Conservation (phyloP, 2,888 invertebrate genomes). For the Aspidiotus destructor region DNA sequence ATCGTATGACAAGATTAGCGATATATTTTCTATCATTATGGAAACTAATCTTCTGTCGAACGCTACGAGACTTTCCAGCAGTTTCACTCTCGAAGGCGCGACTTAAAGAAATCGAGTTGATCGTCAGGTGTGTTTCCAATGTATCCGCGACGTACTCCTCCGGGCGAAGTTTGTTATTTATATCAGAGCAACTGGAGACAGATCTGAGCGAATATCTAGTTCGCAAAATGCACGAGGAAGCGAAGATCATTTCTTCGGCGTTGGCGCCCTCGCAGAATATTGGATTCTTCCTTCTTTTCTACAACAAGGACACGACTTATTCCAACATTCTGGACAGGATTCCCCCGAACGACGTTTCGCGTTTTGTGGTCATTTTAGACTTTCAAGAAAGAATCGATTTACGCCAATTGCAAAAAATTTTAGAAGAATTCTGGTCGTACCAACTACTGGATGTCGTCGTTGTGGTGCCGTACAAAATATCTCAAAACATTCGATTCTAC, state of each 20-base stretch:
- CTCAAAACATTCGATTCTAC: slow-evolving; percentile 35
- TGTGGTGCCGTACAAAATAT: slow-evolving; percentile 36
- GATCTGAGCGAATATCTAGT: slow-evolving; percentile 23
- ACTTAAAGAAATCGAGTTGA: slow-evolving; percentile 16
- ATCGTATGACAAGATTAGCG: too few species aligned
- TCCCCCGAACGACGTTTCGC: slow-evolving; percentile 21
- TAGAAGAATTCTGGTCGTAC: slow-evolving; percentile 38
- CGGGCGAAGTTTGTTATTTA: slow-evolving; percentile 24
- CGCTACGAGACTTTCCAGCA: too few species aligned
- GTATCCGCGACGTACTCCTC: slow-evolving; percentile 13
- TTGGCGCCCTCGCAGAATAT: slow-evolving; percentile 8
- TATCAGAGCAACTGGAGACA: slow-evolving; percentile 17
- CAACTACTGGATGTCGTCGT: slow-evolving; percentile 38
- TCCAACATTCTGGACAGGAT: slow-evolving; percentile 23
- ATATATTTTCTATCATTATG: too few species aligned
- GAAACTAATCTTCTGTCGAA: too few species aligned
- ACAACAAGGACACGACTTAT: slow-evolving; percentile 7
- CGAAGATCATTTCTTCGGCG: slow-evolving; percentile 22
- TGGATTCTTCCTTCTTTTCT: slow-evolving; percentile 22
- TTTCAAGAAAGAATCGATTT: slow-evolving; percentile 32
- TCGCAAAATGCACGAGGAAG: background rate
- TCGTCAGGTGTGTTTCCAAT: slow-evolving; percentile 18
- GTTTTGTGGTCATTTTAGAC: slow-evolving; percentile 22
- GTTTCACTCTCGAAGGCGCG: background rate
- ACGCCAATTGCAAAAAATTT: slow-evolving; percentile 35